Percentiles rank a stretch among this genome's conserved stretches.
Evolutionary conservation across 2,113 vertebrate genomes (phyloP).

Genomic region (Syrrhaptes paradoxus): DNA sequence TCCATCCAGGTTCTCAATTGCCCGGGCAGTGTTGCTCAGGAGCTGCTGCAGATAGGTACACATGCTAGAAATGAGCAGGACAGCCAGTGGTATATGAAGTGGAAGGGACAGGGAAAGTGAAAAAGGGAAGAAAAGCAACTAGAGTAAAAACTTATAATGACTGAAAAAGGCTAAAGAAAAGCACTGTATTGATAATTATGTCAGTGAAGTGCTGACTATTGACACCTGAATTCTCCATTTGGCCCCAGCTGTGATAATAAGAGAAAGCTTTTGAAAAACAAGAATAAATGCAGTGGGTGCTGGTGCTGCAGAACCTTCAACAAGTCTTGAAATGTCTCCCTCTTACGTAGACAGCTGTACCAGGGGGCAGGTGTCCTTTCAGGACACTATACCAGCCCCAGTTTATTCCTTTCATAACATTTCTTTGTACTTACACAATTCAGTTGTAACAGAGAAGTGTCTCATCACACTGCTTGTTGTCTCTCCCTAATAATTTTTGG

Average conservation of each 20-base stretch:
- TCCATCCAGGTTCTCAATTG: not conserved
- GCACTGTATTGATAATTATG: not conserved
- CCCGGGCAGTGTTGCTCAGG: not conserved
- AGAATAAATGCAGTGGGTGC: not conserved
- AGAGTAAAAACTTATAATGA: not conserved
- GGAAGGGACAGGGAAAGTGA: not conserved
- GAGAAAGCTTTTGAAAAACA: not conserved
- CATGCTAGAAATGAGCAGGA: not conserved
- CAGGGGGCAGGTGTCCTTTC: not conserved
- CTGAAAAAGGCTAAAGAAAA: not conserved
- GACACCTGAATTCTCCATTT: not conserved
- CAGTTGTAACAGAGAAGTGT: not conserved
- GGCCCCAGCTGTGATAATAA: not conserved
- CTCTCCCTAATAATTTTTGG: not conserved
- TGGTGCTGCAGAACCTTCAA: not conserved
- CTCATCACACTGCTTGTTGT: fast-evolving
- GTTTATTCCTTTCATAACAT: not conserved
- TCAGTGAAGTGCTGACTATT: not conserved
- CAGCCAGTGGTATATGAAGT: not conserved
- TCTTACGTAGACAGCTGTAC: not conserved
- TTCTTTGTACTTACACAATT: not conserved
- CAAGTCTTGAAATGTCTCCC: not conserved
- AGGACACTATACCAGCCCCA: not conserved
- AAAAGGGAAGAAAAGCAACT: not conserved
- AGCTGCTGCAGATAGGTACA: not conserved